Evolutionary conservation across 2,113 vertebrate species (phyloP).

Genomic region (Recurvirostra avosetta): DNA sequence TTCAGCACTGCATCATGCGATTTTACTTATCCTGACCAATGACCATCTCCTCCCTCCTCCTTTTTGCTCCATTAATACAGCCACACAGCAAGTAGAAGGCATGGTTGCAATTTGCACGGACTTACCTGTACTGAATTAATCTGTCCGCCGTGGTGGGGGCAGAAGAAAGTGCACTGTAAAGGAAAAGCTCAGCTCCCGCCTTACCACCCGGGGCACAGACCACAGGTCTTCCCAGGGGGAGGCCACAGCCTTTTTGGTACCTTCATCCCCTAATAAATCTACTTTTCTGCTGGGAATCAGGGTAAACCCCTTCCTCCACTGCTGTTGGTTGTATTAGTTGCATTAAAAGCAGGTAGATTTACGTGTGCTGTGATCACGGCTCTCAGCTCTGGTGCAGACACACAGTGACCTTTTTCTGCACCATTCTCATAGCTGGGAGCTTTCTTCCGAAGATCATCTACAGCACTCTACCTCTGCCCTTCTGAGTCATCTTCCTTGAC

Average conservation of each 20-base stretch:
- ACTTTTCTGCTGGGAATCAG: not conserved
- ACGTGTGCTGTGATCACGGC: fast-evolving
- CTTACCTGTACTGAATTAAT: not conserved
- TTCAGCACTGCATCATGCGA: not conserved
- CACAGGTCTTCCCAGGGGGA: too few species aligned
- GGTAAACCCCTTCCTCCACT: not conserved
- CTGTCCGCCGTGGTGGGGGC: not conserved
- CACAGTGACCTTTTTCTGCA: not conserved
- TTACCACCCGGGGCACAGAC: not conserved
- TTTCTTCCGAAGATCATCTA: fast-evolving
- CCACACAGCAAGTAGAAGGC: not conserved
- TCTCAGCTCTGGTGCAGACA: not conserved
- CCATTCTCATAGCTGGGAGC: fast-evolving
- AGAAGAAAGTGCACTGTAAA: not conserved
- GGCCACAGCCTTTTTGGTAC: not conserved
- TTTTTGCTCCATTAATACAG: not conserved
- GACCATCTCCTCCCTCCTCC: not conserved
- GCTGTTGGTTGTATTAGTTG: too few species aligned
- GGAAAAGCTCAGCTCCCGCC: not conserved
- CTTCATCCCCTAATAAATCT: not conserved
- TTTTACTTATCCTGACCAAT: not conserved
- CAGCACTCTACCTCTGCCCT: not conserved
- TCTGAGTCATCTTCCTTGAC: fast-evolving
- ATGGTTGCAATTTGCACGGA: not conserved
- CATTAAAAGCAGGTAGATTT: not conserved